phyloP scores from a whole-genome alignment of 2,113 vertebrate species.

The Myotis brandtii region DNA sequence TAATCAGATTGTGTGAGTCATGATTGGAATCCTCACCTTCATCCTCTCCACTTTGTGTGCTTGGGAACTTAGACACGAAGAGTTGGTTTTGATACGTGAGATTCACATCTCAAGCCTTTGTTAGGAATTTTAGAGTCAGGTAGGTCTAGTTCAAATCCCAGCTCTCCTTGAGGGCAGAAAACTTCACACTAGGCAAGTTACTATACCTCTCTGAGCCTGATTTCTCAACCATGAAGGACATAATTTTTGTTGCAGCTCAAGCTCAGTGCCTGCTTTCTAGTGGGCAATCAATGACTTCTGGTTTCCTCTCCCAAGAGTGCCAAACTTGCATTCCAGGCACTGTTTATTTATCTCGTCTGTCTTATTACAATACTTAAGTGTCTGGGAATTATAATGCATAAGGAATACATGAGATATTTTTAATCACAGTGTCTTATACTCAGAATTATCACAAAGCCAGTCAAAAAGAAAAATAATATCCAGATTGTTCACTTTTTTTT shows the following conservation, averaged over 20 bases:
- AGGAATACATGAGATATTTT: conserved; percentile 17
- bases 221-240: neutral
- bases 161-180: neutral
- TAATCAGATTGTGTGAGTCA: neutral
- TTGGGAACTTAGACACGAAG: neutral
- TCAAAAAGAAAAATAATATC: neutral
- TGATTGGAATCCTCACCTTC: neutral
- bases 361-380: conserved; percentile 28
- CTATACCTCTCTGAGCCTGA: neutral
- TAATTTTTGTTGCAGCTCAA: neutral
- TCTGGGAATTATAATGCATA: neutral
- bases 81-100: neutral
- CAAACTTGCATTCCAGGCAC: neutral
- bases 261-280: neutral
- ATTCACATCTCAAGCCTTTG: neutral
- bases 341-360: neutral
- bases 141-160: neutral
- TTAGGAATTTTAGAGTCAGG: neutral
- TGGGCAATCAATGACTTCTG: neutral
- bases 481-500: neutral
- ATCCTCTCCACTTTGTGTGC: neutral
- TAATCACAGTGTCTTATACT: neutral
- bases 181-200: neutral
- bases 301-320: neutral
- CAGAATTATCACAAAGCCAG: conserved; percentile 26